Conservation (phyloP, 2,797 vertebrate genomes). For the Cygnus olor region DNA sequence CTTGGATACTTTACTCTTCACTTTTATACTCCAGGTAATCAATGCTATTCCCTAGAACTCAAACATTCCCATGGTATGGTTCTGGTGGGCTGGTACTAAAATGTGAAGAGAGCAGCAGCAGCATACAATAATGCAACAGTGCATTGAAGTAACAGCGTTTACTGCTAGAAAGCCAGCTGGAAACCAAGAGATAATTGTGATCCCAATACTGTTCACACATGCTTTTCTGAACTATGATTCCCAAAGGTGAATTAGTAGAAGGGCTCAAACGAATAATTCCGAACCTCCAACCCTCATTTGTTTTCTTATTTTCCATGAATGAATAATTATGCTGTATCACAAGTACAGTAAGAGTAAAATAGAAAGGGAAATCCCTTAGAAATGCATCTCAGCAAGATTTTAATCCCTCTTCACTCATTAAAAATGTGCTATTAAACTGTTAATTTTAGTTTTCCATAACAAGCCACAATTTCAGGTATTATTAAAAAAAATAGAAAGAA, state of each 20-base stretch:
- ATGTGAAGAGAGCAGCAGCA: too few relatives aligned
- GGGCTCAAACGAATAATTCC: neutral
- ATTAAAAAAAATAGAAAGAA: neutral
- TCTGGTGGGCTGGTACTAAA: neutral
- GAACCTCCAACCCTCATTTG: neutral
- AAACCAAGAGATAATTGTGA: neutral
- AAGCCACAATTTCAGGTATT: neutral
- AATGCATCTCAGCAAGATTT: neutral
- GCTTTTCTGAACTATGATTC: neutral
- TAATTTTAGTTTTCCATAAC: neutral
- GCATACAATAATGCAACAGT: neutral
- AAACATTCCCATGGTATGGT: neutral
- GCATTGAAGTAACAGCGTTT: neutral
- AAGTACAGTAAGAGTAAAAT: neutral
- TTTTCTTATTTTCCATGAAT: neutral
- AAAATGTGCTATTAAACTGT: neutral
- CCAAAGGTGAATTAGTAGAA: neutral
- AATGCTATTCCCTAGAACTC: neutral
- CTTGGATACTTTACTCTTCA: conserved; percentile 10
- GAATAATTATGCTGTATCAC: neutral
- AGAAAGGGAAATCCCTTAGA: neutral
- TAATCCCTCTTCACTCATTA: neutral
- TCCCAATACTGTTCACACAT: neutral
- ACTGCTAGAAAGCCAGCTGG: neutral
- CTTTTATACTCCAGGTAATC: neutral